These are phyloP conservation scores for Pristiophorus japonicus DNA, from an alignment of 2,113 vertebrate genomes.

Conservation along the genomic window DNA sequence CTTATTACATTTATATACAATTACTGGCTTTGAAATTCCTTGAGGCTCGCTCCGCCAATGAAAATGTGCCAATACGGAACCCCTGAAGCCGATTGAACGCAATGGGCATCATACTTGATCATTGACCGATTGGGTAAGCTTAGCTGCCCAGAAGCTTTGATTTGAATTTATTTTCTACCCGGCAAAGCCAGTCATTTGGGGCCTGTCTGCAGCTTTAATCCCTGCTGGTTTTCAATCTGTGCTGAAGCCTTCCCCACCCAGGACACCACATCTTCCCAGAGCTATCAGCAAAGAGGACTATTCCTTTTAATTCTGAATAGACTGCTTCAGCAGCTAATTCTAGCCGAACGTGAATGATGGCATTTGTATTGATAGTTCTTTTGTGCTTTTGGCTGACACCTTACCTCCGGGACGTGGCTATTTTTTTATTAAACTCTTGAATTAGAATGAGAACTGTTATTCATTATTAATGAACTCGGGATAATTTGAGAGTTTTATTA, in stretches of 20 bases:
- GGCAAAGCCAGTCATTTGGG: background rate
- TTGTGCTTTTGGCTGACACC: constrained; percentile 60
- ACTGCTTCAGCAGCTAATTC: background rate
- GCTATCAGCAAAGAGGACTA: background rate
- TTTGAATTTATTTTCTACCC: background rate
- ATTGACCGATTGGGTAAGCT: background rate
- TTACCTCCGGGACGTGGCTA: constrained; percentile 62
- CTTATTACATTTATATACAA: background rate
- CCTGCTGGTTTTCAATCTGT: background rate
- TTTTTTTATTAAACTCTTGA: constrained; percentile 73
- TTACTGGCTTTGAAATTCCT: background rate
- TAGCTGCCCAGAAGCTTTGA: background rate
- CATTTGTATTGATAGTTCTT: constrained; percentile 59
- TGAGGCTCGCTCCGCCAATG: background rate
- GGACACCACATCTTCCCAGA: background rate
- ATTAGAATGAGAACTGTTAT: constrained; percentile 70
- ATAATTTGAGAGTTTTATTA: constrained; percentile 89
- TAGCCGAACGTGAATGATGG: constrained; percentile 53
- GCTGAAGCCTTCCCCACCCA: background rate
- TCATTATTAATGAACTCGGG: constrained; percentile 87
- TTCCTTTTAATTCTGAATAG: background rate
- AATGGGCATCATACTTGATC: background rate
- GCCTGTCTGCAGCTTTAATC: background rate
- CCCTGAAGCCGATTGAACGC: background rate
- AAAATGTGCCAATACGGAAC: background rate